A percentile compares a stretch with the other conserved stretches of the same genome.
These are phyloP conservation scores for Eupithecia subfuscata DNA, from an alignment of 2,888 invertebrate genomes.

Conservation along the genomic window DNA sequence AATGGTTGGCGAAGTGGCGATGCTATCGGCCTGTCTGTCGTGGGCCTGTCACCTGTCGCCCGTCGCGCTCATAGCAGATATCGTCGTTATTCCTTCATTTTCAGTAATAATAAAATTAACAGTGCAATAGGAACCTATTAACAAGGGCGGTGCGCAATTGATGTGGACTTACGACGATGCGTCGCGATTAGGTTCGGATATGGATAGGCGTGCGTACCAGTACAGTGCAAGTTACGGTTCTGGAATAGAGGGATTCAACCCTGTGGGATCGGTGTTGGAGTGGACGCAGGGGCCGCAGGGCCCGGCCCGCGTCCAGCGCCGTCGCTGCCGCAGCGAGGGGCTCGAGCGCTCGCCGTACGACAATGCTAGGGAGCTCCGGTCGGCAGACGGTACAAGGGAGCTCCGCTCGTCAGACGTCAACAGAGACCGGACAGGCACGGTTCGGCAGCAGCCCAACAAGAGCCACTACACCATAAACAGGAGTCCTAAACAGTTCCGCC, in stretches of 20 bases:
- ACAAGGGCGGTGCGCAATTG: conserved; percentile 67
- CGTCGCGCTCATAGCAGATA: conserved; percentile 49
- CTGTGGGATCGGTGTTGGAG: conserved; percentile 73
- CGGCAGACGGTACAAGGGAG: conserved; percentile 52
- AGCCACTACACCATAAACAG: conserved; percentile 73
- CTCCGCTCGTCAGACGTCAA: conserved; percentile 5
- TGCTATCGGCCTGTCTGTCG: conserved; percentile 2
- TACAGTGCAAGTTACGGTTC: conserved; percentile 79
- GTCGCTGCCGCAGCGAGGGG: conserved; percentile 81
- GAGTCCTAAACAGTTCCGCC: conserved; percentile 62
- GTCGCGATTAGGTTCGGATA: conserved; percentile 73
- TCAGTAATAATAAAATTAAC: conserved; percentile 73
- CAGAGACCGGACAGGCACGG: conserved; percentile 51
- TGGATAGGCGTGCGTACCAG: conserved; percentile 78
- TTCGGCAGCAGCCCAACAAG: conserved; percentile 65
- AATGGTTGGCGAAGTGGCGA: conserved; percentile 56
- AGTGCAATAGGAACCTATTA: conserved; percentile 66
- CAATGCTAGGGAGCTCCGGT: conserved; percentile 72
- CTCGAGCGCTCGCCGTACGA: conserved; percentile 79
- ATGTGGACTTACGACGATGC: conserved; percentile 78
- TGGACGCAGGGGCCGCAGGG: conserved; percentile 70
- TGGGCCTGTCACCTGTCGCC: conserved; percentile 74
- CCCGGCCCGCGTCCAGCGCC: conserved; percentile 75
- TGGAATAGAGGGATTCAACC: conserved; percentile 78
- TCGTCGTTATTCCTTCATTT: conserved; percentile 67